Evolutionary conservation across 1,140 invertebrate genomes (phyloP).

Genomic region (Linepithema humile): DNA sequence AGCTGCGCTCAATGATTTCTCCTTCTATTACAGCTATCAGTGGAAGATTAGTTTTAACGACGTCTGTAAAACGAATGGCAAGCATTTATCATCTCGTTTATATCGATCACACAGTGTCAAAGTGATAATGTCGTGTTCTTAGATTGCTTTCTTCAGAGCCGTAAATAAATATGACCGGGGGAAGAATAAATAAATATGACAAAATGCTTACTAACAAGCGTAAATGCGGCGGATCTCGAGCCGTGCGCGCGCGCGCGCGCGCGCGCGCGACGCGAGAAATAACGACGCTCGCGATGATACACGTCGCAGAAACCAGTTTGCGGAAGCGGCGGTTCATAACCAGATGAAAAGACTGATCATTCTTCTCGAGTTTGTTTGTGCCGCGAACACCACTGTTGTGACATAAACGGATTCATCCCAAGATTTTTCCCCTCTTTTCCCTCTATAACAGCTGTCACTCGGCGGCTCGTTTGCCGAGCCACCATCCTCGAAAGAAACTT

Average conservation of each 20-base stretch:
- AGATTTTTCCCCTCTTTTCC: slow-evolving; percentile 43
- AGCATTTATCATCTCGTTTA: slow-evolving; percentile 1
- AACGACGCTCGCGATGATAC: background rate
- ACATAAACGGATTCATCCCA: slow-evolving; percentile 45
- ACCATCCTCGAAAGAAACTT: slow-evolving; percentile 50
- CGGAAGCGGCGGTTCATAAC: slow-evolving; percentile 4
- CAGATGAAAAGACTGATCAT: slow-evolving; percentile 39
- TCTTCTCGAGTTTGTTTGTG: slow-evolving; percentile 17
- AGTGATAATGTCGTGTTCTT: background rate
- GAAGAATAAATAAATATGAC: background rate
- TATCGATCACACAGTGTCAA: background rate
- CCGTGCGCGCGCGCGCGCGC: no score
- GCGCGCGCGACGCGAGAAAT: no score
- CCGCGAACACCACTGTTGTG: slow-evolving; percentile 32
- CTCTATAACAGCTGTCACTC: slow-evolving; percentile 49
- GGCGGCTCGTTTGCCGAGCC: slow-evolving; percentile 48
- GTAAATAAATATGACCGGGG: slow-evolving; percentile 2
- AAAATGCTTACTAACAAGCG: background rate
- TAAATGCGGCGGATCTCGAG: background rate
- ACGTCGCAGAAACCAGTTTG: slow-evolving; percentile 7
- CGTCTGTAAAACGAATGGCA: background rate
- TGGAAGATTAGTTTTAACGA: background rate
- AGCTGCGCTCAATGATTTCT: background rate
- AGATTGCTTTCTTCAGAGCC: background rate
- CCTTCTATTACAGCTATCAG: background rate